phyloP scores from a whole-genome alignment of 2,113 vertebrate species.

The Cavia porcellus region DNA sequence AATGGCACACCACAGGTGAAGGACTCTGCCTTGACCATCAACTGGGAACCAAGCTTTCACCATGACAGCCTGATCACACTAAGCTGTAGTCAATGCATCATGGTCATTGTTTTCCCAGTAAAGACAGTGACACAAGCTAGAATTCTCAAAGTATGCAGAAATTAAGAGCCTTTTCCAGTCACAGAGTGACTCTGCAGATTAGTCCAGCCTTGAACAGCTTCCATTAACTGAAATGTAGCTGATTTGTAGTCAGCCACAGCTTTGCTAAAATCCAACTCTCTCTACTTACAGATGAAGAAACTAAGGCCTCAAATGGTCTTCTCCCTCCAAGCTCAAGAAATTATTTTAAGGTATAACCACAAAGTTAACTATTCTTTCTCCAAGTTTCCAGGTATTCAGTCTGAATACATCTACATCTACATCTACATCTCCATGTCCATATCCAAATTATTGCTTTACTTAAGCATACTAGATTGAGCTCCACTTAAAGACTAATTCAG shows the following conservation, averaged over 20 bases:
- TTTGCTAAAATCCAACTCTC: not conserved
- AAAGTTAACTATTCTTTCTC: not conserved
- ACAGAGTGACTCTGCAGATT: not conserved
- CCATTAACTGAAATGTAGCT: not conserved
- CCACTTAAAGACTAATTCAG: not conserved
- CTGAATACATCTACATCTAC: not conserved
- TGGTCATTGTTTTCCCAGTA: not conserved
- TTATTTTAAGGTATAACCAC: conserved; percentile 22
- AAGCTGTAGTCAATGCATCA: not conserved
- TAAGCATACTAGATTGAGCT: not conserved
- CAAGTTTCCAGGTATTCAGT: not conserved
- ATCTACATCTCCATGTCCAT: not conserved
- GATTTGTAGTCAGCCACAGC: not conserved
- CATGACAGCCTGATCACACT: not conserved
- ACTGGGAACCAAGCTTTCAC: not conserved
- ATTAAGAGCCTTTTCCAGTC: not conserved
- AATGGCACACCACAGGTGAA: not conserved
- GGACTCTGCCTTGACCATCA: not conserved
- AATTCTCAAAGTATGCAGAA: not conserved
- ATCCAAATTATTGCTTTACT: not conserved
- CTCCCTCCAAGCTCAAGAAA: not conserved
- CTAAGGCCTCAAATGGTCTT: not conserved
- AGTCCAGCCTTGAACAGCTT: not conserved
- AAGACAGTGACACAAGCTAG: not conserved
- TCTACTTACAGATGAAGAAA: not conserved